Evolutionary conservation across 2,888 invertebrate species (phyloP).

Genomic region (Zelleria hepariella): DNA sequence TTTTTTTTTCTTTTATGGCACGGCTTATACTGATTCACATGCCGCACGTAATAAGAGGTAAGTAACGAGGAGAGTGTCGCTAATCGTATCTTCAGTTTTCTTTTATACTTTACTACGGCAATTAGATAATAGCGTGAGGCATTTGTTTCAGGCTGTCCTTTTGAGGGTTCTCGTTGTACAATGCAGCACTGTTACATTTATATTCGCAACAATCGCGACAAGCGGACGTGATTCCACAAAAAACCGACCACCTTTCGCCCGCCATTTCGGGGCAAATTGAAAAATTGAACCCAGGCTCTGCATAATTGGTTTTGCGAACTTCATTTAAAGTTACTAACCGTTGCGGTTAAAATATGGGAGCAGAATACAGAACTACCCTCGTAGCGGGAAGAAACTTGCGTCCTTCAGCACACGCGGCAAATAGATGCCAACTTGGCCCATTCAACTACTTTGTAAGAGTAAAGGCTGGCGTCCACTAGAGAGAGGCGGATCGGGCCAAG

Average conservation of each 20-base stretch:
- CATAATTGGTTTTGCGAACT: constrained; percentile 1
- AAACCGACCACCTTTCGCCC: neutral
- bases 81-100: too few species aligned
- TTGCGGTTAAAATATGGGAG: neutral
- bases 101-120: too few species aligned
- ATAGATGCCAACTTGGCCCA: constrained; percentile 1
- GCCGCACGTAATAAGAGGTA: too few species aligned
- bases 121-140: too few species aligned
- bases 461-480: neutral
- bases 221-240: constrained; percentile 1
- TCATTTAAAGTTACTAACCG: neutral
- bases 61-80: too few species aligned
- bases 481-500: too few species aligned
- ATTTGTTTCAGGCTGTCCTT: neutral
- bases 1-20: too few species aligned
- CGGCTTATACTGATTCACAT: too few species aligned
- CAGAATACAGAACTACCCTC: neutral
- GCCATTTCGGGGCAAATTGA: neutral
- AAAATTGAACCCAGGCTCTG: neutral
- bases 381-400: neutral
- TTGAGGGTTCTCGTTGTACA: neutral
- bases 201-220: constrained; percentile 3
- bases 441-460: neutral
- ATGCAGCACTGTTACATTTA: constrained; percentile 1
- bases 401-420: neutral